Evolutionary conservation across 2,113 vertebrate species (phyloP).

Genomic region (Tor tambroides): DNA sequence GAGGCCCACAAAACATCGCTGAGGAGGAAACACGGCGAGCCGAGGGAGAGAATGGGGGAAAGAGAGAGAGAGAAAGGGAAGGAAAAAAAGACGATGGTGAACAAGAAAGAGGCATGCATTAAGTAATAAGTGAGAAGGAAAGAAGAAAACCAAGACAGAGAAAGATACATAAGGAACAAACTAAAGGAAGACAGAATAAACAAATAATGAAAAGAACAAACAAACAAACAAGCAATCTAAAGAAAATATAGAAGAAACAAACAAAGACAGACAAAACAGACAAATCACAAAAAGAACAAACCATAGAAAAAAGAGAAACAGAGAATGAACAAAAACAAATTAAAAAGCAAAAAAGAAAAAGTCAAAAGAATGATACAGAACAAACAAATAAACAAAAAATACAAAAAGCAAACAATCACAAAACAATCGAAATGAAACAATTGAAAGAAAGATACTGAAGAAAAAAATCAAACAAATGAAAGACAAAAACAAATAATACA

Average conservation of each 20-base stretch:
- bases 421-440: too few relatives aligned
- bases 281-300: neutral
- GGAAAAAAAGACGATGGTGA: neutral
- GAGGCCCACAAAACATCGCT: constrained; percentile 57
- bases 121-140: constrained; percentile 29
- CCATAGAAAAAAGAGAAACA: too few relatives aligned
- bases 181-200: neutral
- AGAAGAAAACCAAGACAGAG: neutral
- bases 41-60: neutral
- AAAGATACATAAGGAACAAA: neutral
- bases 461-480: neutral
- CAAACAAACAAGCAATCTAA: neutral
- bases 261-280: neutral
- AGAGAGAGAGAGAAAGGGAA: neutral
- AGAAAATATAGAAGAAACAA: neutral
- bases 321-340: too few relatives aligned
- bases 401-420: neutral
- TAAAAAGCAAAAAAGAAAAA: too few relatives aligned
- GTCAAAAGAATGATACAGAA: too few relatives aligned
- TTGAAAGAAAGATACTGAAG: neutral
- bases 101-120: neutral
- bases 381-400: neutral
- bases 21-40: constrained; percentile 23
- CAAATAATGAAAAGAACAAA: neutral
- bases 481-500: neutral